Conservation (phyloP, 2,113 vertebrate species). For the Aldabrachelys gigantea region DNA sequence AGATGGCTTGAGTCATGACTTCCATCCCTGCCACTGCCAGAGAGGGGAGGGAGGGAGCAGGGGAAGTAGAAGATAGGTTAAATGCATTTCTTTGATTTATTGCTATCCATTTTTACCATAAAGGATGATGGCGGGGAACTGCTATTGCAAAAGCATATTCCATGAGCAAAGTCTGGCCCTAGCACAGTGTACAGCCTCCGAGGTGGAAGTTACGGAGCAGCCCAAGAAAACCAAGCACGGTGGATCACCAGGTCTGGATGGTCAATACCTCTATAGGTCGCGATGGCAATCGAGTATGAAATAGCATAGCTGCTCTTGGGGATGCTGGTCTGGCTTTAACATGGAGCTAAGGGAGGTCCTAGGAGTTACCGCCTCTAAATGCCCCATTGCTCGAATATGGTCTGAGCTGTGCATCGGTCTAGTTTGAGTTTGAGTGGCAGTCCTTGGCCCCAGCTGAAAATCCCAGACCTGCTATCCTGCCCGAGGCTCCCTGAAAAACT, state of each 20-base stretch:
- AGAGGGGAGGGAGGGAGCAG: neutral
- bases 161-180: neutral
- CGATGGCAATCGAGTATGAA: neutral
- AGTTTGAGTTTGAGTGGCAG: neutral
- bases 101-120: neutral
- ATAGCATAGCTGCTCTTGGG: neutral
- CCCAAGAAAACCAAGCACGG: neutral
- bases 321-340: neutral
- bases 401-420: neutral
- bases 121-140: constrained; percentile 25
- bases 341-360: rapidly evolving
- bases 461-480: neutral
- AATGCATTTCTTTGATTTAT: neutral
- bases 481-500: constrained; percentile 48
- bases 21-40: neutral
- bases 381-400: rapidly evolving
- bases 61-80: neutral
- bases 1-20: neutral
- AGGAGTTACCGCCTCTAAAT: rapidly evolving
- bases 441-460: neutral
- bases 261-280: constrained; percentile 41
- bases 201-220: neutral
- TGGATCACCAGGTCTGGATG: constrained; percentile 4
- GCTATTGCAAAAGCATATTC: constrained; percentile 28
- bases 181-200: rapidly evolving